Base-by-base conservation (phyloP, 2,113 vertebrate species). In the Nyctibius bracteatus region DNA sequence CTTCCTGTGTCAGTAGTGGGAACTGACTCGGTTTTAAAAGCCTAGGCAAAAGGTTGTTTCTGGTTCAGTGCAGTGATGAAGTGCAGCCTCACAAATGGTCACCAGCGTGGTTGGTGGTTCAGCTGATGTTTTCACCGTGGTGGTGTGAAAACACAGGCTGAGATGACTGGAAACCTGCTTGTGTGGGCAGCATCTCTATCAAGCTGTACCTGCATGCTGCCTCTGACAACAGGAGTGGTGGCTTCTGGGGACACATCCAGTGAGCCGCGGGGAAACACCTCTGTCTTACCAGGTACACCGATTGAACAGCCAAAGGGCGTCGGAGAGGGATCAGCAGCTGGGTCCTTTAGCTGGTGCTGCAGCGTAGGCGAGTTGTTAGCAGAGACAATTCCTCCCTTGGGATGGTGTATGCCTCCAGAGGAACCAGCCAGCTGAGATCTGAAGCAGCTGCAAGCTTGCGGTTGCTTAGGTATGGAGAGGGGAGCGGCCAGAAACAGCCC, bases 171-270 rank as follows among this genome's bases (percentile, higher is more conserved):
- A 25, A 44, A 14, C 28, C n/a, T 8, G 1, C 46, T 52, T 13
- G 33, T 7, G 33, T 39, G 58, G 44, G 15, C 51, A 68, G 35
- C 33, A 13, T 63, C 75, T 59, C 67, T 86, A 2, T 43, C 9
- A 31, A 77, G 24, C 71, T 2, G 0, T 87, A 30, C 23, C 54
- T 37, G 20, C 0, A 0, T 31, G 27, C 55, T 18, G 41, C 39
- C 72, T 78, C 10, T 0, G 0, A 54, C 1, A 5, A 11, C 58
- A 33, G 30, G 1, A 10, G 35, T 1, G 6, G 1, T 81, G 63
- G 18, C 44, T 81, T 71, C 39, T 47, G 47, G 30, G 37, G 49
- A 27, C 8, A 16, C 17, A 22, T 59, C 35, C 27, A 30, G 21
- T 1, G 4, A 46, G 22, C 15, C 73, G 41, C 2, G 2, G 41